Conservation (phyloP, 1,140 invertebrate genomes). For the Euglossa dilemma region DNA sequence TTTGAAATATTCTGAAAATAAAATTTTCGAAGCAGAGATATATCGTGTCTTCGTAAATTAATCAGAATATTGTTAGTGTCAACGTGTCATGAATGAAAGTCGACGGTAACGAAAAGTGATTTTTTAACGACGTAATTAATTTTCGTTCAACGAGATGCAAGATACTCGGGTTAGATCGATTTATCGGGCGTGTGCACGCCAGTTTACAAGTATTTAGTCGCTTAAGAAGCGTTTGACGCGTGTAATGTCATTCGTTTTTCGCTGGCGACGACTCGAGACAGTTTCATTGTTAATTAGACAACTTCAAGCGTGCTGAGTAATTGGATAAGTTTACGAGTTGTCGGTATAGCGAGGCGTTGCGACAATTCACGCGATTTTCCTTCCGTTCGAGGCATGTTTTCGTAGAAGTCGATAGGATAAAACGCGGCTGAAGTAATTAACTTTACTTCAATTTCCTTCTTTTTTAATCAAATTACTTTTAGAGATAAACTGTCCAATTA, state of each 20-base stretch:
- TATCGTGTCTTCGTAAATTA: no score
- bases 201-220: not conserved
- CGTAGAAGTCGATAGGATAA: not conserved
- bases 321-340: conserved; percentile 51
- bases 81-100: no score
- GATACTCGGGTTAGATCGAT: no score
- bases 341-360: not conserved
- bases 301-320: conserved; percentile 49
- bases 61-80: no score
- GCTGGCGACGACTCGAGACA: not conserved
- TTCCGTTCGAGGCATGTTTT: not conserved
- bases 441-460: no score
- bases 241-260: conserved; percentile 13
- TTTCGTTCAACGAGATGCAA: no score
- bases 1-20: no score
- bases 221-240: not conserved
- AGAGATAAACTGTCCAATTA: no score
- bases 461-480: no score
- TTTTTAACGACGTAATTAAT: not conserved
- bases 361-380: conserved; percentile 28
- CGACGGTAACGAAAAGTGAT: not conserved
- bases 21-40: no score
- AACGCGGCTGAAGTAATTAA: not conserved
- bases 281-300: conserved; percentile 53
- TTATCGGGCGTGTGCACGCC: no score